phyloP scores from a whole-genome alignment of 1,140 invertebrate genomes.

The Drosophila paulistorum region DNA sequence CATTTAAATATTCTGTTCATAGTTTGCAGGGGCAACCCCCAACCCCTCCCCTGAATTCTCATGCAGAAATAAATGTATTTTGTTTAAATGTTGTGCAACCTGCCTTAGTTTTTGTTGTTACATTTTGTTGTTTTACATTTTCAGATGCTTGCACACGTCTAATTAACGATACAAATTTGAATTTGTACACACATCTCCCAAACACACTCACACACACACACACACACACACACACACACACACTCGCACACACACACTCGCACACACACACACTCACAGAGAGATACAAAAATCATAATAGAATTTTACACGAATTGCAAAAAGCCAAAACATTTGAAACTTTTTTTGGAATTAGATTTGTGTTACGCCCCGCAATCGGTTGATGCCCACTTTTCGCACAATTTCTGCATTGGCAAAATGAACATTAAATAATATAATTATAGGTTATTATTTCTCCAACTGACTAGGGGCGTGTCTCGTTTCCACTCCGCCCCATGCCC shows the following conservation, averaged over 20 bases:
- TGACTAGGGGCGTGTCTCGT: neutral
- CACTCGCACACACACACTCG: neutral
- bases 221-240: neutral
- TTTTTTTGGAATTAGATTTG: conserved; percentile 1
- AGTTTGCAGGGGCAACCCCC: neutral
- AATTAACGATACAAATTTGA: conserved; percentile 40
- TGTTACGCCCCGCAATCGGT: neutral
- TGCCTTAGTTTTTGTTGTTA: conserved; percentile 11
- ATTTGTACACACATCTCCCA: neutral
- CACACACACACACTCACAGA: neutral
- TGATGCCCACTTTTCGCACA: neutral
- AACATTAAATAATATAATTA: conserved; percentile 25
- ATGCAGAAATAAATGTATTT: conserved; percentile 19
- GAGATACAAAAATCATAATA: neutral
- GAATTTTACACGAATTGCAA: conserved; percentile 18
- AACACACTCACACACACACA: neutral
- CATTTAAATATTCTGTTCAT: conserved; percentile 17
- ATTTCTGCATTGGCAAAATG: conserved; percentile 15
- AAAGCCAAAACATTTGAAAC: conserved; percentile 12
- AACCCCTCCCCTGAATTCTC: neutral
- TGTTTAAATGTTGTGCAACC: conserved; percentile 16
- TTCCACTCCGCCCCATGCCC: neutral
- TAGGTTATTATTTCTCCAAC: conserved; percentile 14
- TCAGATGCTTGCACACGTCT: conserved; percentile 34
- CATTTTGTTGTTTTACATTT: conserved; percentile 17